Base-by-base conservation (phyloP, 1,140 invertebrate species). In the Drosophila trapezifrons region DNA sequence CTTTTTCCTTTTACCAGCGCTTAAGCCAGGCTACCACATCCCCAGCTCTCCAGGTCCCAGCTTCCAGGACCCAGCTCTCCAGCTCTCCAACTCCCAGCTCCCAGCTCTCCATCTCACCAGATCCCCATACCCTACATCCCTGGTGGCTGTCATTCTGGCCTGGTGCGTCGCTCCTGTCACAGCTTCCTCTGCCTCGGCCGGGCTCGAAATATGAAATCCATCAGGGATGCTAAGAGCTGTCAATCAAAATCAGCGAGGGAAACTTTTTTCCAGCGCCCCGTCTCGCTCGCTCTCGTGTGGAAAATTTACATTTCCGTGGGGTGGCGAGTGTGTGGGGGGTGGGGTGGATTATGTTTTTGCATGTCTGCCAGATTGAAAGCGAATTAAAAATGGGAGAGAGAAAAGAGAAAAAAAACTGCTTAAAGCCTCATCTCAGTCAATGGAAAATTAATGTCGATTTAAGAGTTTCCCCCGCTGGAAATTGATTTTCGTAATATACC, bases 161-260 rank as follows among this genome's bases (percentile, higher is more conserved):
- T 76, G 79, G 76, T 62, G 82, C 70, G 56, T 56, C 73, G 63
- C 71, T 67, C 45, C 49, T 56, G 67, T 32, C 65, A 47, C 65
- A 70, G 69, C 65, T 22, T 71, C 37, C 52, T 46, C 43, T 25
- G 4, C 27, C 13, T 27, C 12, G 64, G 79, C 74, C 58, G 52
- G 69, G 80, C 76, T 82, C 86, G 69, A 85, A 91, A 90, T 91
- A 91, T 87, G 86, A 91, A 90, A 91, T 91, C 90, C 90, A 91
- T 91, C 90, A 91, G 90, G 85, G 90, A 91, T 90, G 75, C 82
- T 85, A 80, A 80, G 78, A 84, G 82, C 90, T 91, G 90, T 91
- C 90, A 91, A 91, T 91, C 90, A 91, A 91, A 91, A 91, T 87
- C 83, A 87, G 84, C 71, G 79, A 90, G 79, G 85, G 90, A 91